Evolutionary conservation across 2,797 vertebrate species (phyloP), one percentile per base, ranked within the genome.

Genomic region (Sebastes flavidus): DNA sequence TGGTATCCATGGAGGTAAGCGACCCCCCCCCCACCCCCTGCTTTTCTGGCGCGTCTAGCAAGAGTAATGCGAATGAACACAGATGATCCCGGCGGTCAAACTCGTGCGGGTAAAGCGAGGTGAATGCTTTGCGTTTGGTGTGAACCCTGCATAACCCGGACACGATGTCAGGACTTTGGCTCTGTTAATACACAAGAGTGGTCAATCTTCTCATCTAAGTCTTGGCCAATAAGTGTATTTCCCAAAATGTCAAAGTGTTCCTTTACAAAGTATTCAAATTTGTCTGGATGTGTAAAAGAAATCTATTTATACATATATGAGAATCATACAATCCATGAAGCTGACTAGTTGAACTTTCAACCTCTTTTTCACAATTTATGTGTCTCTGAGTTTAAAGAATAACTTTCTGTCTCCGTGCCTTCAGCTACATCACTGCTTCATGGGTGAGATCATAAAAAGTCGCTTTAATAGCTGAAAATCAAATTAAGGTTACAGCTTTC

Each of bases 401-500:
- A 74, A 52, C 3, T 24, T 4, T 5, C 2, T 60, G 73, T 58
- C 72, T 14, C 16, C 4, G 24, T 54, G 56, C 62, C 65, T n/a
- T 75, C 38, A 24, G 49, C 71, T 6, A 14, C 81, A 68, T 77
- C 83, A 65, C 49, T 1, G 4, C 12, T 68, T 72, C 63, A 58
- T 22, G 70, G 79, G 60, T 91, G 74, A 83, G 63, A 75, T 91
- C 87, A 86, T 59, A 30, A 79, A 76, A 67, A 72, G 54, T 56
- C 11, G 2, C 56, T 88, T 84, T 80, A 80, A 85, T 56, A 38
- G 77, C 74, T 68, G 55, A 87, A 88, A 81, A 74, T 81, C 69
- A 78, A 78, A 88, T 86, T 69, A 63, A 72, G 61, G 60, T 71
- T 62, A 66, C 30, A 66, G 85, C 76, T 66, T 83, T 83, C 75